Conservation (phyloP, 2,797 vertebrate species). For the Geotrypetes seraphini region DNA sequence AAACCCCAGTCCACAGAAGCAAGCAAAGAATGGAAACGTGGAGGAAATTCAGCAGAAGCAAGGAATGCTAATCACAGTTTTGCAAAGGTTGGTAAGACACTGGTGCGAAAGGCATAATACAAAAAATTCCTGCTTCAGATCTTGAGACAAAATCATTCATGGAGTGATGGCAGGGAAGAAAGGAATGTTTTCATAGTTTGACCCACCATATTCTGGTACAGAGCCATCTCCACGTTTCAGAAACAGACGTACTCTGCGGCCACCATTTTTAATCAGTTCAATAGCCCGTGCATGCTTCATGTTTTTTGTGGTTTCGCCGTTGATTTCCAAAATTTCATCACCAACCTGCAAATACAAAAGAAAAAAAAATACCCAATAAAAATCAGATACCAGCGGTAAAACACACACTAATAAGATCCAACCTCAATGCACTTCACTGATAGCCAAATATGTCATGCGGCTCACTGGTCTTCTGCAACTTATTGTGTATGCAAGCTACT, state of each 20-base stretch:
- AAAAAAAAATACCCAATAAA: conserved; percentile 2
- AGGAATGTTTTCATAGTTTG: conserved; percentile 98
- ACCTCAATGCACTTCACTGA: too few species aligned
- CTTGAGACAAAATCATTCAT: conserved; percentile 73
- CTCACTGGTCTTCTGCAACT: too few species aligned
- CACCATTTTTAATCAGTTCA: conserved; percentile 97
- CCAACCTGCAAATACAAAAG: conserved; percentile 66
- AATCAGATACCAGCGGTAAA: rapidly evolving
- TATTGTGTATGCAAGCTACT: too few species aligned
- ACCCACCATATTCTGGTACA: conserved; percentile 99
- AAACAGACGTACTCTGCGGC: conserved; percentile 85
- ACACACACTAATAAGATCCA: too few species aligned
- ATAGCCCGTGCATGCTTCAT: conserved; percentile 98
- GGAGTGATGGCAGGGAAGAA: conserved; percentile 97
- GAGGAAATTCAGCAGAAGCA: conserved; percentile 67
- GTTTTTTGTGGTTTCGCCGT: conserved; percentile 94
- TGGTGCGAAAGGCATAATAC: conserved; percentile 62
- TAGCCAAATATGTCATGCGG: too few species aligned
- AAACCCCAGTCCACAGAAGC: conserved; percentile 74
- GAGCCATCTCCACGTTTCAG: conserved; percentile 96
- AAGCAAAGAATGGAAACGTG: conserved; percentile 74
- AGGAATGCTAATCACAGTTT: conserved; percentile 61
- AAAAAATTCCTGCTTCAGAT: conserved; percentile 69
- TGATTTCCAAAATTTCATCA: conserved; percentile 97
- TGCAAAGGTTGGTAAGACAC: conserved; percentile 73